Percentiles rank a stretch among this genome's conserved stretches.
phyloP scores from a whole-genome alignment of 2,888 invertebrate species.

The Polylopha cassiicola region DNA sequence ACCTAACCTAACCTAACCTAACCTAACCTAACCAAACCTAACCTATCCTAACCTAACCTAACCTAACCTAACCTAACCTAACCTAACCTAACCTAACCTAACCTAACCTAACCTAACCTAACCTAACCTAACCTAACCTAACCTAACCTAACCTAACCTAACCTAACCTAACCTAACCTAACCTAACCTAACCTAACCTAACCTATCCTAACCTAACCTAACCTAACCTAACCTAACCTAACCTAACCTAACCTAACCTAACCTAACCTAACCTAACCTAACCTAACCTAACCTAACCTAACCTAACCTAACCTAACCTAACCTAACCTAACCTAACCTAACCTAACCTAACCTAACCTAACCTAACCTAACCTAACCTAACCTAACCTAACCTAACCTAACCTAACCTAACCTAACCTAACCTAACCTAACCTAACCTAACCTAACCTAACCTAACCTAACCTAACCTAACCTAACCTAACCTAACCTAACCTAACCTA shows the following conservation, averaged over 20 bases:
- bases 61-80: not conserved
- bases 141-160: not conserved
- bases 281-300: not conserved
- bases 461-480: not conserved
- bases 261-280: not conserved
- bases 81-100: not conserved
- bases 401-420: not conserved
- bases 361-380: not conserved
- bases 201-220: not conserved
- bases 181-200: not conserved
- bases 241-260: not conserved
- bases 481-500: not conserved
- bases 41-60: not conserved
- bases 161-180: not conserved
- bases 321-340: not conserved
- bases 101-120: not conserved
- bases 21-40: not conserved
- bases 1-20: not conserved
- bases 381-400: not conserved
- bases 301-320: not conserved
- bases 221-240: not conserved
- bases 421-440: not conserved
- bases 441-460: not conserved
- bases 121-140: not conserved
- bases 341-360: not conserved